These are phyloP conservation scores for Lutraria lutraria DNA, from an alignment of 2,888 invertebrate genomes.

Conservation along the genomic window DNA sequence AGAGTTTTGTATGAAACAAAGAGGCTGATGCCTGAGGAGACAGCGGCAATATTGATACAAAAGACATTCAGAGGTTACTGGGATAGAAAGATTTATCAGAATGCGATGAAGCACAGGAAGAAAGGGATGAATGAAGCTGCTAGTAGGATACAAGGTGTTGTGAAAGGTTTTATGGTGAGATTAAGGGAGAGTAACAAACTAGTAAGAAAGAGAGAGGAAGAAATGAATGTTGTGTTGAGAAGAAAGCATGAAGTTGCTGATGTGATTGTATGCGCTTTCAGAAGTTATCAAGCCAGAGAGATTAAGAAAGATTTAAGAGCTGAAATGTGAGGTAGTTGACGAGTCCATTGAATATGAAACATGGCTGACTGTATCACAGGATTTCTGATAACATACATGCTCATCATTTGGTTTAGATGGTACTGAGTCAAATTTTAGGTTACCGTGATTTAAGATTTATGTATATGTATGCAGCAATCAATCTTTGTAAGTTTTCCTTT, in stretches of 20 bases:
- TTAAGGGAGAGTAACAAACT: constrained; percentile 34
- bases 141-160: constrained; percentile 53
- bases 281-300: constrained; percentile 49
- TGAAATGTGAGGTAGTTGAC: constrained; percentile 60
- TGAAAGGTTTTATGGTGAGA: constrained; percentile 52
- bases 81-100: constrained; percentile 49
- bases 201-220: constrained; percentile 37
- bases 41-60: constrained; percentile 60
- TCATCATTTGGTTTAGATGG: no score
- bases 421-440: no score
- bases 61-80: constrained; percentile 65
- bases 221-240: constrained; percentile 41
- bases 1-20: constrained; percentile 37
- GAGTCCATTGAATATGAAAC: neutral
- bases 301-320: constrained; percentile 42
- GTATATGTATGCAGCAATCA: no score
- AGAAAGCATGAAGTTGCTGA: constrained; percentile 52
- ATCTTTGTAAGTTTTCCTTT: no score
- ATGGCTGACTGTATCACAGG: neutral
- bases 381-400: no score
- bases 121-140: constrained; percentile 41
- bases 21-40: constrained; percentile 43
- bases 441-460: no score
- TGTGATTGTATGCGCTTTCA: constrained; percentile 58
- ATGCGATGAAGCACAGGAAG: constrained; percentile 29